Conservation (phyloP, 2,113 vertebrate genomes). For the Cottus gobio region DNA sequence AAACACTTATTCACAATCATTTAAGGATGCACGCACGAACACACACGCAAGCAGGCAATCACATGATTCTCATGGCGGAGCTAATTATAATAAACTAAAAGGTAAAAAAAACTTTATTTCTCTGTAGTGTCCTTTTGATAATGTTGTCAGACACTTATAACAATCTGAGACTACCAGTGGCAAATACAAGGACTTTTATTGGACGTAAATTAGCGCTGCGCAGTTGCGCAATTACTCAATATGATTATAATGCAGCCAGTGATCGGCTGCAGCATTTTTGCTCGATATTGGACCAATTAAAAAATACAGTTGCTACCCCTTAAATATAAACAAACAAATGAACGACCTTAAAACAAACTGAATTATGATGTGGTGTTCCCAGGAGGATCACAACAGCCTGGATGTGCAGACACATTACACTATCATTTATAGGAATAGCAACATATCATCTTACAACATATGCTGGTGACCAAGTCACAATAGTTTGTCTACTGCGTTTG, state of each 20-base stretch:
- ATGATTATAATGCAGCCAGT: background rate
- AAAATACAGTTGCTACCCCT: background rate
- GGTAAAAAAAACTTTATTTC: background rate
- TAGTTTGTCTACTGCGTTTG: slow-evolving; percentile 5
- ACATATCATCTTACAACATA: background rate
- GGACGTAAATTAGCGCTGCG: background rate
- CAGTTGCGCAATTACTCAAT: background rate
- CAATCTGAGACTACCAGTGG: background rate
- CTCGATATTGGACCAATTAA: background rate
- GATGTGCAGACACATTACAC: background rate
- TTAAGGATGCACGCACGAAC: no score
- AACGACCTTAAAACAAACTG: background rate
- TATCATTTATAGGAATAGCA: background rate
- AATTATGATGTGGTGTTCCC: background rate
- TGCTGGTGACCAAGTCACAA: background rate
- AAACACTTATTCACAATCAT: background rate
- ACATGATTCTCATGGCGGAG: no score
- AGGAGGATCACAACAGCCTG: background rate
- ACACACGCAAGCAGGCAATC: no score
- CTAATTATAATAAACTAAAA: no score
- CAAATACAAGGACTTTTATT: background rate
- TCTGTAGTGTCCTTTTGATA: no score
- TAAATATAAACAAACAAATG: background rate
- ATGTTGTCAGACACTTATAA: background rate
- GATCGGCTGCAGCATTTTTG: background rate